Base-by-base conservation (phyloP, 92 coral and sea anemone species). In the Heteractis magnifica region DNA sequence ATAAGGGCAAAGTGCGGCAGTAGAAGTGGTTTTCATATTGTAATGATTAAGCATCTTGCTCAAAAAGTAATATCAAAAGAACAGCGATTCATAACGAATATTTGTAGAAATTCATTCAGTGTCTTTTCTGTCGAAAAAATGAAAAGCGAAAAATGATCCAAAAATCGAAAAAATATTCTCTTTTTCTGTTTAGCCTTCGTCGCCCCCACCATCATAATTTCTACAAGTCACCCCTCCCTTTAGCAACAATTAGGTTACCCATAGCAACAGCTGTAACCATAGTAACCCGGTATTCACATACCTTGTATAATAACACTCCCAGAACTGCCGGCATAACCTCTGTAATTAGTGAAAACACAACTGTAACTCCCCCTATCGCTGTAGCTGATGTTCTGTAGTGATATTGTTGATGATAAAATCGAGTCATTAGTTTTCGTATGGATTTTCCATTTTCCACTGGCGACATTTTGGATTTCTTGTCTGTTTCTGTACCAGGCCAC, bases 311-410 rank as follows among this genome's bases (percentile, higher is more conserved):
- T 83, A 4, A 92, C 70, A 12, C 56, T 81, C 9, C 88, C 86
- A 5, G 82, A 65, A 34, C 74, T 81, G 19, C 6, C 23, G 44
- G 60, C 77, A 8, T 6, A 21, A 51, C 83, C 94, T 73, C 91
- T 82, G 56, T 89, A 71, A 62, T 90, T 93, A 19, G 51, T 74
- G 14, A 86, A 77, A 34, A 79, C 72, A 56, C 94, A 93, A 51
- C 88, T 85, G 70, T 85, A 93, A 2, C 60, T 41, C 5, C 97
- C 97, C 49, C 87, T 75, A 73, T 93, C 92, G 2, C 52, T 51
- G 76, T 85, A 93, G 7, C 56, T 65, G 44, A 87, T 77, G 4
- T 56, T 50, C 58, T 52, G 51, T 70, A 90, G 79, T 10, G 75
- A 76, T 52, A 90, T 72, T 5, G 44, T 76, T 1, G 97, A 85